phyloP scores from a whole-genome alignment of 1,140 invertebrate species.

The Bursaphelenchus mucronatus region DNA sequence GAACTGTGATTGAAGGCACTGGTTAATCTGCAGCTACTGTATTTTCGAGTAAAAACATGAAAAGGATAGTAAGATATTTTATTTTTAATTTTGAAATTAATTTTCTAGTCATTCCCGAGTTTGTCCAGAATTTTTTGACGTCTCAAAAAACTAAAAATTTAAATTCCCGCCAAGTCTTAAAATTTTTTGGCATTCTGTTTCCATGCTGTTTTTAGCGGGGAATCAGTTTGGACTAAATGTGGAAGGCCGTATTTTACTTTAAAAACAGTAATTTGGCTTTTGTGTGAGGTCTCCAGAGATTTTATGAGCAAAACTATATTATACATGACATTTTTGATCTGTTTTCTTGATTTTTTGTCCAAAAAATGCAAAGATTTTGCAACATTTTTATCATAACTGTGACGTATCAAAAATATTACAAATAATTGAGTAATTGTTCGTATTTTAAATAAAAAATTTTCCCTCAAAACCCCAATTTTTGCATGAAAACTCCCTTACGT shows the following conservation, averaged over 20 bases:
- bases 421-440: not conserved
- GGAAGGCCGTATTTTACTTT: no score
- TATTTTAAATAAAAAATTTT: not conserved
- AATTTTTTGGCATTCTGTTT: no score
- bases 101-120: not conserved
- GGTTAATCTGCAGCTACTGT: conserved; percentile 10
- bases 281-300: no score
- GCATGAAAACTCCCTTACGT: conserved; percentile 3
- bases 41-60: not conserved
- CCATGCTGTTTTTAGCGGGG: no score
- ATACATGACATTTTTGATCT: no score
- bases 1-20: conserved; percentile 15
- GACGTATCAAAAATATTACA: not conserved
- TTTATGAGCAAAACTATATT: no score
- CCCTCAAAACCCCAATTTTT: conserved; percentile 2
- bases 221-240: no score
- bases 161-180: not conserved
- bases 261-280: no score
- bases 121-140: not conserved
- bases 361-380: not conserved
- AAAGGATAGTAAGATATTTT: not conserved
- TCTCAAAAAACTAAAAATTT: not conserved
- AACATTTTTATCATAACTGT: not conserved
- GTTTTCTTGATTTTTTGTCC: no score
- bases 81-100: conserved; percentile 5